Percentiles rank a stretch among this genome's conserved stretches.
phyloP scores from a whole-genome alignment of 2,888 invertebrate genomes.

The Antheraea yamamai region DNA sequence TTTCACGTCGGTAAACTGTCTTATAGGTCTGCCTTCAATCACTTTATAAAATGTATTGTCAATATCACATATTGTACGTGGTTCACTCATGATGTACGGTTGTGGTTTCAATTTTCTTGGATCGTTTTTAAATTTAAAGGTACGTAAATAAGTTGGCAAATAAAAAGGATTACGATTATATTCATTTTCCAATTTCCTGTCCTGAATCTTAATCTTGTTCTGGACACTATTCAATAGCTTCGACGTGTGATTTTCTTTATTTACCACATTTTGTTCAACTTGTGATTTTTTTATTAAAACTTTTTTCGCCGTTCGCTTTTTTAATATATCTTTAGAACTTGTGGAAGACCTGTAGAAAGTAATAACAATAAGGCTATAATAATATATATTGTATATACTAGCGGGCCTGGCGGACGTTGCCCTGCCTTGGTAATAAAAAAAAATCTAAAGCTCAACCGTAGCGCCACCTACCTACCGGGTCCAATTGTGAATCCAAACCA shows the following conservation, averaged over 20 bases:
- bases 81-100: conserved; percentile 39
- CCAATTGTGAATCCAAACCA: too few relatives aligned
- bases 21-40: conserved; percentile 46
- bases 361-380: conserved; percentile 23
- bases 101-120: conserved; percentile 30
- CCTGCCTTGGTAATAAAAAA: too few relatives aligned
- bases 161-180: conserved; percentile 36
- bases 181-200: conserved; percentile 27
- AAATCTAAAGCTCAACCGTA: too few relatives aligned
- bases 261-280: conserved; percentile 23
- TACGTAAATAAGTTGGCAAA: conserved; percentile 31
- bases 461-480: too few relatives aligned
- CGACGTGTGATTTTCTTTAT: conserved; percentile 30
- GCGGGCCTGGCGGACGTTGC: too few relatives aligned
- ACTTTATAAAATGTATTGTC: conserved; percentile 44
- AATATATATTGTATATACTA: too few relatives aligned
- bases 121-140: conserved; percentile 31
- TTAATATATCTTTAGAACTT: conserved; percentile 23
- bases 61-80: conserved; percentile 42
- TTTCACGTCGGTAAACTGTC: conserved; percentile 41
- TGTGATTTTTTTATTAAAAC: conserved; percentile 29
- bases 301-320: conserved; percentile 26
- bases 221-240: conserved; percentile 15
- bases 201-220: conserved; percentile 24
- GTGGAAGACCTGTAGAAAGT: conserved; percentile 25